These are phyloP conservation scores for Graphium colonna DNA, from an alignment of 2,888 invertebrate species.

Conservation along the genomic window DNA sequence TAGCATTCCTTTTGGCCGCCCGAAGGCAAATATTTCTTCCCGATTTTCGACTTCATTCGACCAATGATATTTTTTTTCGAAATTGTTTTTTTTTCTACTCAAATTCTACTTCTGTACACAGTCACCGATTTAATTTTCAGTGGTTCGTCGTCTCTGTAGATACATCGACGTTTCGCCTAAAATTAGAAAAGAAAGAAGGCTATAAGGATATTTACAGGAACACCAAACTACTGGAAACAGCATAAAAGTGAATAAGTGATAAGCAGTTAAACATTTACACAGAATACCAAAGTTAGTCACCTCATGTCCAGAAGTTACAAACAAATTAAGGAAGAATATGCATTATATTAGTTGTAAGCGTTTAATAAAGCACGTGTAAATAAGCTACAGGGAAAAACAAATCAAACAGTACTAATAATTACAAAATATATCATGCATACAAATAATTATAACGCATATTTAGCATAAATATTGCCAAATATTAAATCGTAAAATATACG, in stretches of 20 bases:
- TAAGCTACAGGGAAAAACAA: constrained; percentile 3
- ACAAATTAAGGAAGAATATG: constrained; percentile 15
- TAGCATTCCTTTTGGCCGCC: constrained; percentile 81
- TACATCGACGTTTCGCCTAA: constrained; percentile 31
- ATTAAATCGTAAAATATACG: neutral
- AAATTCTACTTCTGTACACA: constrained; percentile 16
- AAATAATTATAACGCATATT: no score
- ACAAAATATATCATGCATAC: neutral
- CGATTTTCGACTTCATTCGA: constrained; percentile 75
- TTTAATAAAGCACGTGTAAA: neutral
- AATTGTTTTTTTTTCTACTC: no score
- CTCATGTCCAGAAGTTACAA: neutral
- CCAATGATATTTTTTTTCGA: constrained; percentile 37
- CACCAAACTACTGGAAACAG: constrained; percentile 18
- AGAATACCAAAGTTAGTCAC: constrained; percentile 7
- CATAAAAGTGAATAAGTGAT: constrained; percentile 9
- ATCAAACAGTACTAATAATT: neutral
- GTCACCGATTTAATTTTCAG: constrained; percentile 26
- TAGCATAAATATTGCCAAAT: no score
- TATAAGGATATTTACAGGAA: constrained; percentile 62
- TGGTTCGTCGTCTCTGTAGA: constrained; percentile 22
- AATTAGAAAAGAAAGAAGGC: constrained; percentile 58
- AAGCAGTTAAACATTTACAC: constrained; percentile 4
- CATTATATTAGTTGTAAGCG: no score
- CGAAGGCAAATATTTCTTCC: constrained; percentile 82